These are phyloP conservation scores for Stictonetta naevosa DNA, from an alignment of 2,113 vertebrate genomes.

Conservation along the genomic window DNA sequence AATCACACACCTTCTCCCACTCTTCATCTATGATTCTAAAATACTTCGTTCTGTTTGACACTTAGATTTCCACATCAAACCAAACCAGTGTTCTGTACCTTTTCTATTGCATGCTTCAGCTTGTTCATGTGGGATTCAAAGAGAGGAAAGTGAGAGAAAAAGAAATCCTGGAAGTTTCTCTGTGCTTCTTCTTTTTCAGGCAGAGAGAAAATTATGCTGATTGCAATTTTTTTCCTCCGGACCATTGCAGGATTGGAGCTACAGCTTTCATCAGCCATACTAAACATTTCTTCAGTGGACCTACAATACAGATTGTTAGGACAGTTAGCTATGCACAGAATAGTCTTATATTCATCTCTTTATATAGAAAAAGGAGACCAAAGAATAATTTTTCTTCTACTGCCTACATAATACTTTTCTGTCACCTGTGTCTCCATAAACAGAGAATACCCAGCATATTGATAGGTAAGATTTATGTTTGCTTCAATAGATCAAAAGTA, in stretches of 20 bases:
- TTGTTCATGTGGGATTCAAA: conserved; percentile 92
- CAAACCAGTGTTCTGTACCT: conserved; percentile 74
- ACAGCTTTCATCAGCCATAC: conserved; percentile 87
- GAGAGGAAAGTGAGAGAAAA: conserved; percentile 90
- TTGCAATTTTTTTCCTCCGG: conserved; percentile 87
- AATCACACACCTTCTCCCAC: conserved; percentile 36
- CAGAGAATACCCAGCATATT: neutral
- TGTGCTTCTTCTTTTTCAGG: conserved; percentile 85
- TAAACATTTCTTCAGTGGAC: conserved; percentile 88
- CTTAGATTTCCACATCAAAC: neutral
- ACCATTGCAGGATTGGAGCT: conserved; percentile 84
- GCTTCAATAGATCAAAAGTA: neutral
- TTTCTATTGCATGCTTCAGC: conserved; percentile 88
- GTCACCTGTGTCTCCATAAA: neutral
- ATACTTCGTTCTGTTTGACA: neutral
- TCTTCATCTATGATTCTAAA: conserved; percentile 2
- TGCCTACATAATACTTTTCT: neutral
- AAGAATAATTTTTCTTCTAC: neutral
- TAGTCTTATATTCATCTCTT: neutral
- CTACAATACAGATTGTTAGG: conserved; percentile 62
- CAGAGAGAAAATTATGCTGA: conserved; percentile 87
- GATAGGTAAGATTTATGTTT: neutral
- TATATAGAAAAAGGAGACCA: neutral
- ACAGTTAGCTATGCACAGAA: neutral
- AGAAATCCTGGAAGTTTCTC: conserved; percentile 87